Evolutionary conservation across 2,797 vertebrate species (phyloP), one percentile per base, ranked within the genome.

Genomic region (Discoglossus pictus): DNA sequence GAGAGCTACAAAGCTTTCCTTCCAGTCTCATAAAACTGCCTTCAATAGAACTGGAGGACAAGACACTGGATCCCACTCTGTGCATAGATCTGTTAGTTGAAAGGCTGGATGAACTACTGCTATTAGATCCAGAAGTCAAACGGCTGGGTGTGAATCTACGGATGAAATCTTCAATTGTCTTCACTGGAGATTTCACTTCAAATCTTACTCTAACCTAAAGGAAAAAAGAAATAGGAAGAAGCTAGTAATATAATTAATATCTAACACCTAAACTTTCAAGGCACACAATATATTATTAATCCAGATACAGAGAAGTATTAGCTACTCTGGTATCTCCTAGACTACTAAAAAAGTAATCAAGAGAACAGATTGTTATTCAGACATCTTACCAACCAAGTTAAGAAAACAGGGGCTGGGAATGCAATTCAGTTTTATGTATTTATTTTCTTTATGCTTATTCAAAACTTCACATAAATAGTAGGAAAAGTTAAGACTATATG

Each of bases 141-240:
- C 96, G 93, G 74, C 95, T 97, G 1, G 97, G 94, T 0, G 96
- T 94, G 84, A 99, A 93, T 73, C 91, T 92, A 17, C 93, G 91
- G 60, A 99, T 97, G 76, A 99, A 98, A 65, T 95, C 95, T 79
- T 99, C 96, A 1, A 99, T 93, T 10, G 96, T 97, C 83, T 99
- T 99, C 23, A 98, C 97, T 0, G 96, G 95, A 4, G 96, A 98
- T 82, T 96, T 98, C 17, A 95, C 69, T 82, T 96, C 95, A 21
- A 90, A 92, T 66, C 92, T 83, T 82, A 89, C 84, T 39, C 95
- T 90, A 56, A 97, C 93, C 97, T 98, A 76, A 1, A 74, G 50
- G 72, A 42, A 21, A 75, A 73, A 70, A 11, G 1, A 3, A 75
- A 59, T 39, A 50, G 39, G n/a, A n/a, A n/a, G n/a, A n/a, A n/a